Evolutionary conservation across 2,888 invertebrate genomes (phyloP), one percentile per base, ranked within the genome.

Genomic region (Mesorhabditis spiculigera): DNA sequence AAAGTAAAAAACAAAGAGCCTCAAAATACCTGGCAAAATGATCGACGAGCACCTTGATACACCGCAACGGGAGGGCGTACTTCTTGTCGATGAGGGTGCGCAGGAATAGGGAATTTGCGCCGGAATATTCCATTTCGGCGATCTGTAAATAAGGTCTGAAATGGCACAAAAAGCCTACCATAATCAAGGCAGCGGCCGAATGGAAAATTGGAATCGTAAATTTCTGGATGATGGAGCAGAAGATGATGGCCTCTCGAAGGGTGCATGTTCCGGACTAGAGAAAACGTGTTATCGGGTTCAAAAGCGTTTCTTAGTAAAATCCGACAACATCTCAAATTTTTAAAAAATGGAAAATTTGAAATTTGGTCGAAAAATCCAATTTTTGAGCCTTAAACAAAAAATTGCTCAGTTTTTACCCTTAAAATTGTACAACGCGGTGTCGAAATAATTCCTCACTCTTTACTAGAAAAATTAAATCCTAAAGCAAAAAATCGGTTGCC

Each of bases 91-190:
- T 91, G 73, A 98, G 91, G 86, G 94, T 92, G 73, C 95, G 89
- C 69, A 98, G 89, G 86, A 98, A 94, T 83, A 97, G 93, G 45
- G 95, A 95, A 87, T 93, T 95, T 0, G 96, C 93, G 4, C 97
- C 97, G 43, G 92, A 92, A 86, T 95, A 96, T 81, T 93, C 93
- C 95, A 97, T 95, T 89, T 95, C 95, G 63, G 95, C 95, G 71
- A 98, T 93, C 89, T 94, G 93, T 44, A 95, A 69, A 70, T 67
- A 16, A 43, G 13, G 58, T 41, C 16, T 62, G n/a, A 10, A 62
- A 28, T 6, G 61, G 4, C 43, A 68, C 44, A 44, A 63, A 63
- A 10, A 50, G 8, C 70, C 58, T 45, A 83, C 80, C 73, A 80
- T 81, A 5, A 84, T 71, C 85, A 98, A 90, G 44, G 95, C 94